A percentile compares a stretch with the other conserved stretches of the same genome.
phyloP scores from a whole-genome alignment of 2,797 vertebrate genomes.

The Sebastes nivosus region DNA sequence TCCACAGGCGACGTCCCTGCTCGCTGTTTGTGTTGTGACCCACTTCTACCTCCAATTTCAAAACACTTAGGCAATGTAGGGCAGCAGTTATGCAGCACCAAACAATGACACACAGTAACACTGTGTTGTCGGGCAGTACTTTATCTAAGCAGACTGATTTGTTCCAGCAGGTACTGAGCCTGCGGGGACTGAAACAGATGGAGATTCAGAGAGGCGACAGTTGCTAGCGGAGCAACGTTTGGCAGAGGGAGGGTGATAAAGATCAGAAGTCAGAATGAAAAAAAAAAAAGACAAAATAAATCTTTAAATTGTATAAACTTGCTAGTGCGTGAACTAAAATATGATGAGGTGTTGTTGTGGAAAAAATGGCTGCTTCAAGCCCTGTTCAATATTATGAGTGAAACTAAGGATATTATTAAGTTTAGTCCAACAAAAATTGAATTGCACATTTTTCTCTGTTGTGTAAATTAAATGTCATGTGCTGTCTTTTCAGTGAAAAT shows the following conservation, averaged over 20 bases:
- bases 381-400: neutral
- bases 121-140: conserved; percentile 35
- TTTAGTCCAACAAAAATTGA: neutral
- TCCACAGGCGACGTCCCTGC: conserved; percentile 40
- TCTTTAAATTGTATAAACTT: neutral
- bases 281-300: neutral
- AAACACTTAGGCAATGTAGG: conserved; percentile 70
- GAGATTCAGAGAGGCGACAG: conserved; percentile 32
- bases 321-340: neutral
- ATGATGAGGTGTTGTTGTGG: neutral
- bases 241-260: conserved; percentile 33
- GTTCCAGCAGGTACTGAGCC: conserved; percentile 68
- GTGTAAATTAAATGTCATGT: too few species aligned
- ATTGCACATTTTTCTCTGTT: neutral
- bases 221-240: conserved; percentile 25
- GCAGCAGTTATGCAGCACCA: conserved; percentile 65
- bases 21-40: conserved; percentile 68
- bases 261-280: conserved; percentile 29
- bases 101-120: conserved; percentile 59
- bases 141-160: conserved; percentile 58
- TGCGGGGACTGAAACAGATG: conserved; percentile 58
- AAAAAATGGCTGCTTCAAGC: neutral
- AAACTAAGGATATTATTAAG: neutral
- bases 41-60: conserved; percentile 70
- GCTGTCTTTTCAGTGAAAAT: neutral